Conservation (phyloP, 2,888 invertebrate species). For the Thymelicus sylvestris region DNA sequence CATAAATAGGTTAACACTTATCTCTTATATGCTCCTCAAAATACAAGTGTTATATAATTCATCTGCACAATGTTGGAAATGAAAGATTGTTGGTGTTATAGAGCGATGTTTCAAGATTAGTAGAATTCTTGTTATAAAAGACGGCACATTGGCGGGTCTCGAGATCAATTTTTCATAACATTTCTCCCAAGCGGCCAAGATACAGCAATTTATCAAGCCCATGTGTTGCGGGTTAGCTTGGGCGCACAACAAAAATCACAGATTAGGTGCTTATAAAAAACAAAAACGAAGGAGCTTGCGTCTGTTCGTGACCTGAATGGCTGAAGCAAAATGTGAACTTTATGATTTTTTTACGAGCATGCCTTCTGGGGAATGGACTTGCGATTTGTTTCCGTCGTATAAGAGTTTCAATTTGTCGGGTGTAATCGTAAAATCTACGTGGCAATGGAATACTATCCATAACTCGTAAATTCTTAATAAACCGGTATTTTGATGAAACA, state of each 20-base stretch:
- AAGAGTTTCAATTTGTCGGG: conserved; percentile 48
- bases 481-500: neutral
- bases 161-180: conserved; percentile 65
- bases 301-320: conserved; percentile 64
- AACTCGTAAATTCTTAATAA: neutral
- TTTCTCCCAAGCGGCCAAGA: conserved; percentile 56
- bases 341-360: conserved; percentile 65
- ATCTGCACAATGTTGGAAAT: neutral
- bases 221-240: conserved; percentile 58
- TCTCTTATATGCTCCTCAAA: neutral
- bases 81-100: neutral
- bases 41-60: neutral
- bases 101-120: conserved; percentile 7
- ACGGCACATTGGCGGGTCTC: conserved; percentile 25
- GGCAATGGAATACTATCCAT: conserved; percentile 4
- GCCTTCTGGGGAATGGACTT: conserved; percentile 49
- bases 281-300: conserved; percentile 63
- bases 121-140: conserved; percentile 21
- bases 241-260: conserved; percentile 58
- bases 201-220: conserved; percentile 69
- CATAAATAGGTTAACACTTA: too few species aligned
- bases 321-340: conserved; percentile 55
- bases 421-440: conserved; percentile 30
- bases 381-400: conserved; percentile 43
- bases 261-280: conserved; percentile 66